phyloP scores from a whole-genome alignment of 2,113 vertebrate genomes.

The Aramus guarauna region DNA sequence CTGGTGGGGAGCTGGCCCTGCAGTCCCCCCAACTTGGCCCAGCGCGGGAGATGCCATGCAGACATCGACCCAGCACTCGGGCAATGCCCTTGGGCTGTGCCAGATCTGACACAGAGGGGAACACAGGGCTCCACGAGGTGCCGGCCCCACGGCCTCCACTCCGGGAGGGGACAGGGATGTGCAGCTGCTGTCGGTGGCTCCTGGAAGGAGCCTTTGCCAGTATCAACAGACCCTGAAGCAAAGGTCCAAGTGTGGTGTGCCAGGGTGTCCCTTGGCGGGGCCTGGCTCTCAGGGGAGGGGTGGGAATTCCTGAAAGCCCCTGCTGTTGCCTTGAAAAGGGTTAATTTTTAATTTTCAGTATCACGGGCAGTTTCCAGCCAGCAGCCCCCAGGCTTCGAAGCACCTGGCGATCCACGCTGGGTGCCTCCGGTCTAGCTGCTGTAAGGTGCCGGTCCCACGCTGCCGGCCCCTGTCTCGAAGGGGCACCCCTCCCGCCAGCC shows the following conservation, averaged over 20 bases:
- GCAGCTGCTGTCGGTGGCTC: not conserved
- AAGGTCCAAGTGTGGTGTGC: not conserved
- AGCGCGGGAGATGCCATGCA: accelerated
- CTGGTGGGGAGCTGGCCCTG: accelerated
- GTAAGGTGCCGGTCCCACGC: too few relatives aligned
- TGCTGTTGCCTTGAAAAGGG: not conserved
- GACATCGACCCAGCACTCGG: not conserved
- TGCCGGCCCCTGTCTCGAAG: not conserved
- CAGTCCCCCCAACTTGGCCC: not conserved
- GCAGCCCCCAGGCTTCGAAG: not conserved
- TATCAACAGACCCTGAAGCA: not conserved
- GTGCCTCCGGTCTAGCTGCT: not conserved
- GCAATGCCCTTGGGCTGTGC: not conserved
- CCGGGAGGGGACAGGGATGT: not conserved
- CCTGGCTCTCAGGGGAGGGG: not conserved
- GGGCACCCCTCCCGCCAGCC: too few relatives aligned
- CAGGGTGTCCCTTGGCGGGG: not conserved
- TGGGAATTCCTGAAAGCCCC: slow-evolving; percentile 49
- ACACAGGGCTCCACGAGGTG: not conserved
- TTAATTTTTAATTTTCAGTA: not conserved
- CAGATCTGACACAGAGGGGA: not conserved
- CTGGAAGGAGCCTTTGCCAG: slow-evolving; percentile 5
- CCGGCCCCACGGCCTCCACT: accelerated
- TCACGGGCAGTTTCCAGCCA: not conserved
- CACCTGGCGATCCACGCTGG: accelerated